phyloP scores from a whole-genome alignment of 2,797 vertebrate species.

The Epinephelus malabaricus region DNA sequence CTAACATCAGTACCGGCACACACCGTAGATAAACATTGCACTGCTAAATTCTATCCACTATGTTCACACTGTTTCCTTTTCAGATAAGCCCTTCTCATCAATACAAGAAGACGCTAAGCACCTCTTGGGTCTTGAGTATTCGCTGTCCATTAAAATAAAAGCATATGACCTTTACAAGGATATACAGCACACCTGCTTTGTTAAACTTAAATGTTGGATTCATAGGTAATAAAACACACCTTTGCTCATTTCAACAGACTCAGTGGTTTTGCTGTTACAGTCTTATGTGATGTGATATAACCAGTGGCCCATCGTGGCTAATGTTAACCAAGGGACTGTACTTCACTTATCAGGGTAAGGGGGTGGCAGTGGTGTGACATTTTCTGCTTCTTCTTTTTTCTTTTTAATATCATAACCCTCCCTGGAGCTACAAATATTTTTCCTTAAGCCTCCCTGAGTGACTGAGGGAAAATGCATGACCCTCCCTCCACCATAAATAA shows the following conservation, averaged over 20 bases:
- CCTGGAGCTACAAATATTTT: no score
- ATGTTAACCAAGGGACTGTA: not conserved
- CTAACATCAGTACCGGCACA: conserved; percentile 11
- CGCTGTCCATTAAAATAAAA: not conserved
- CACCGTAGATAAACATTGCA: not conserved
- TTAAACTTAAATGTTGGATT: not conserved
- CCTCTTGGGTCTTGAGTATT: not conserved
- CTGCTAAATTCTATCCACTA: not conserved
- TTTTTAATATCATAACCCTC: no score
- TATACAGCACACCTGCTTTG: not conserved
- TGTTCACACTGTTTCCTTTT: not conserved
- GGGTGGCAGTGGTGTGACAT: no score
- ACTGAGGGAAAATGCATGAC: no score
- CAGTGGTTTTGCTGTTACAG: not conserved
- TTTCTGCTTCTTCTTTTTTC: no score
- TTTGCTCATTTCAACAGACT: not conserved
- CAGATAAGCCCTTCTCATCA: not conserved
- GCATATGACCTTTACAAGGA: not conserved
- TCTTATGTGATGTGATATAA: not conserved
- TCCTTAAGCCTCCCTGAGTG: no score
- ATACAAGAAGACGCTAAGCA: not conserved
- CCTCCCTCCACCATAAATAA: no score
- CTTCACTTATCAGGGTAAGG: no score
- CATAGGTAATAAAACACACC: not conserved
- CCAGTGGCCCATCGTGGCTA: not conserved